These are phyloP conservation scores for Hyles euphorbiae DNA, from an alignment of 1,140 invertebrate species.

Conservation along the genomic window DNA sequence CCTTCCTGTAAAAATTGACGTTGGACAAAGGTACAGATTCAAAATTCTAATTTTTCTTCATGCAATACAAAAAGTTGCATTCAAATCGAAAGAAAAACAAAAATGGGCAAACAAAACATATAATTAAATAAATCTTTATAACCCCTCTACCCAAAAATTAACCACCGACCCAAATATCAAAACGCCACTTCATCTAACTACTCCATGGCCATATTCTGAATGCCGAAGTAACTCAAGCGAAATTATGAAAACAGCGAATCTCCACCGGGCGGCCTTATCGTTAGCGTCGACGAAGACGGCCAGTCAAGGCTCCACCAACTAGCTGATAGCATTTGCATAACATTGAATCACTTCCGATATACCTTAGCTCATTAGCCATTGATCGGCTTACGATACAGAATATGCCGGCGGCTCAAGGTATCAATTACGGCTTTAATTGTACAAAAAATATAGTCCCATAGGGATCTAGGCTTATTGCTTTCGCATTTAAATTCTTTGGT, in stretches of 20 bases:
- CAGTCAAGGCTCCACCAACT: slow-evolving; percentile 39
- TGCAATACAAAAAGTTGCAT: too few species aligned
- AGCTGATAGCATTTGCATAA: slow-evolving; percentile 60
- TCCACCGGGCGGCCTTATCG: slow-evolving; percentile 17
- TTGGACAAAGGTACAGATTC: too few species aligned
- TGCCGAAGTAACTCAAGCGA: slow-evolving; percentile 9
- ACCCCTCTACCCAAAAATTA: too few species aligned
- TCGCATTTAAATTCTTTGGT: too few species aligned
- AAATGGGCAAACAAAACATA: too few species aligned
- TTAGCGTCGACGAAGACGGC: slow-evolving; percentile 30
- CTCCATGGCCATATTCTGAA: too few species aligned
- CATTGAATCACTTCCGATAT: slow-evolving; percentile 46
- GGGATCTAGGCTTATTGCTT: too few species aligned
- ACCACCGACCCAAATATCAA: background rate
- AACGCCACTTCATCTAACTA: background rate
- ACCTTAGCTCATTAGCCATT: slow-evolving; percentile 52
- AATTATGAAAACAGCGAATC: slow-evolving; percentile 21
- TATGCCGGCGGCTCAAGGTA: slow-evolving; percentile 12
- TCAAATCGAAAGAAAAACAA: too few species aligned
- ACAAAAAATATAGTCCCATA: too few species aligned
- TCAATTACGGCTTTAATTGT: slow-evolving; percentile 3
- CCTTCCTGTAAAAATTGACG: too few species aligned
- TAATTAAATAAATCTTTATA: too few species aligned
- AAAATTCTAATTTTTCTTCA: too few species aligned
- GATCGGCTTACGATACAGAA: slow-evolving; percentile 51